Evolutionary conservation across 2,888 invertebrate genomes (phyloP), one percentile per base, ranked within the genome.

Genomic region (Exephanes ischioxanthus): DNA sequence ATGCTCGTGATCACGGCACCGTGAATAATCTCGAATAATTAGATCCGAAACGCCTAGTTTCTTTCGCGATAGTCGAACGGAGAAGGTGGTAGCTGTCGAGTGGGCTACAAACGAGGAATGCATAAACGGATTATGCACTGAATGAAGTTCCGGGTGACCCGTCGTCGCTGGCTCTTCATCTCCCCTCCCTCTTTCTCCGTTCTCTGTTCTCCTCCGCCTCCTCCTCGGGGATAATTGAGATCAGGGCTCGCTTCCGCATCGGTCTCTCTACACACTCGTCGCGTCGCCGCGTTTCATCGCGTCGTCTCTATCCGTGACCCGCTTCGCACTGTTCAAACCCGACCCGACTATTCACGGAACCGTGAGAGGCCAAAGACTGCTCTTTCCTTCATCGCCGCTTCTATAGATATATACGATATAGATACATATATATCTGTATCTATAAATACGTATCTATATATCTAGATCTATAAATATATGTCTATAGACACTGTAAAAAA

Each of bases 81-180:
- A 30, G 30, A 63, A 30, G 63, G 30, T 30, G 61, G 30, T 63
- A 33, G 4, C 26, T 22, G 22, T 58, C 45, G 26, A 71, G 51
- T 30, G 45, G 61, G 26, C 16, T 55, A 41, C 37, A 66, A 19
- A 30, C 70, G 76, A 37, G 66, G 19, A 63, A 51, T 19, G 73
- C 73, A 73, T 61, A 79, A 80, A 86, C 77, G 84, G 48, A 84
- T 86, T 84, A 84, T 81, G 73, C 83, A 80, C 63, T 71, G 78
- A 84, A 84, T 75, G 80, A 86, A 80, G 86, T 84, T 86, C 84
- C 80, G 78, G 80, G 70, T 75, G 48, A 78, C 55, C 61, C 66
- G 68, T 55, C 41, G 68, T 63, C 22, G 51, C 66, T 71, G 41
- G 48, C 61, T 72, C 71, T 66, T 53, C 58, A 14, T 66, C 55